Conservation (phyloP, 2,888 invertebrate species). For the Liopterus haemorrhoidalis region DNA sequence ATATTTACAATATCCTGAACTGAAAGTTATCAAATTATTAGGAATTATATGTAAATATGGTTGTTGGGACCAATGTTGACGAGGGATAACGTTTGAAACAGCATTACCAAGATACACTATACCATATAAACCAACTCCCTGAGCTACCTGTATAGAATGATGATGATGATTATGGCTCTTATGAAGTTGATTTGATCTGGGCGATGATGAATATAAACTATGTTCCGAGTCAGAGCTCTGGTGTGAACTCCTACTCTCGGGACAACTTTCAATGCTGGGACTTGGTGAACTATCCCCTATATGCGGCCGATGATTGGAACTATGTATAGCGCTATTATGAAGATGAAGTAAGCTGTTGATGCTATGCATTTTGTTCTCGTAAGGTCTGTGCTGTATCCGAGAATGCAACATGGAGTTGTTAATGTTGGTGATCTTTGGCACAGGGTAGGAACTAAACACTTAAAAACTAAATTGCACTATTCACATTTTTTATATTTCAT, state of each 20-base stretch:
- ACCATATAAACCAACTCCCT: too few relatives aligned
- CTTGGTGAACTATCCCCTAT: conserved; percentile 19
- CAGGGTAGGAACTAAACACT: too few relatives aligned
- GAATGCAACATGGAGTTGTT: conserved; percentile 18
- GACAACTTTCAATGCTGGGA: conserved; percentile 37
- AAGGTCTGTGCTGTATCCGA: conserved; percentile 9
- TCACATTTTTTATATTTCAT: too few relatives aligned
- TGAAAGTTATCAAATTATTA: too few relatives aligned
- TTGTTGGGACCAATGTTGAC: too few relatives aligned
- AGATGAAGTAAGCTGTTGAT: conserved; percentile 18
- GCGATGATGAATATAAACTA: conserved; percentile 21
- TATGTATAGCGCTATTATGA: too few relatives aligned
- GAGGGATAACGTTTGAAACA: too few relatives aligned
- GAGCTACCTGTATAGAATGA: too few relatives aligned
- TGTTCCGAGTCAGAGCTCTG: conserved; percentile 18
- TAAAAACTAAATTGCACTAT: too few relatives aligned
- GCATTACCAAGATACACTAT: too few relatives aligned
- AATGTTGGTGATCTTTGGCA: conserved; percentile 1
- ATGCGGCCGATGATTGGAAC: conserved; percentile 36
- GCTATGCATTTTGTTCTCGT: conserved; percentile 20
- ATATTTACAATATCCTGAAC: too few relatives aligned
- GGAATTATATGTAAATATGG: too few relatives aligned
- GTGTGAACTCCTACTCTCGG: conserved; percentile 32
- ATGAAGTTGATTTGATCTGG: conserved; percentile 28
- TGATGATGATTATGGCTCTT: conserved; percentile 45